These are phyloP conservation scores for Acanthopleura granulata DNA, from an alignment of 2,888 invertebrate genomes.

Conservation along the genomic window DNA sequence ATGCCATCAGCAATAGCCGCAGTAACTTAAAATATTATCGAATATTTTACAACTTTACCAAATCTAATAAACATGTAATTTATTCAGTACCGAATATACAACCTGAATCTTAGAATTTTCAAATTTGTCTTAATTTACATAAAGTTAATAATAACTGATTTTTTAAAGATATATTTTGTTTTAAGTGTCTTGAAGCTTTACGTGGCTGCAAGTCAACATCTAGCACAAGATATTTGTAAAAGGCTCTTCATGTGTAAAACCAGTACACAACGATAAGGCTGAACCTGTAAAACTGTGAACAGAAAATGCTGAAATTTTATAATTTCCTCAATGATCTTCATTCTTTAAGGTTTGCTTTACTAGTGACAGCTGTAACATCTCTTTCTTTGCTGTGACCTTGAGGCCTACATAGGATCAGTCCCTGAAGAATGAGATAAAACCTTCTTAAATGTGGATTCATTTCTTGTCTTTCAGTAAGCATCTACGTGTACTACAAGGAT, in stretches of 20 bases:
- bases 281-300: too few species aligned
- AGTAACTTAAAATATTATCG: conserved; percentile 34
- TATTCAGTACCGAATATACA: conserved; percentile 30
- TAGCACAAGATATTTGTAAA: conserved; percentile 31
- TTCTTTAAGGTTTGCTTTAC: too few species aligned
- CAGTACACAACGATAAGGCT: conserved; percentile 30
- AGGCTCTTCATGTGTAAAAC: conserved; percentile 20
- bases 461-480: too few species aligned
- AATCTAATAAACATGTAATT: conserved; percentile 33
- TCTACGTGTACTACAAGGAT: too few species aligned
- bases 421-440: too few species aligned
- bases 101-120: conserved; percentile 29
- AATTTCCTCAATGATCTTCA: too few species aligned
- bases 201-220: background rate
- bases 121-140: conserved; percentile 25
- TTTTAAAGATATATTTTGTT: conserved; percentile 19
- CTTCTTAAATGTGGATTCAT: too few species aligned
- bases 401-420: too few species aligned
- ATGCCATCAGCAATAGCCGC: conserved; percentile 34
- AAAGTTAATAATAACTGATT: conserved; percentile 31
- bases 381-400: too few species aligned
- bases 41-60: conserved; percentile 31
- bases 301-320: too few species aligned
- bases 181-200: background rate
- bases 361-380: too few species aligned